phyloP scores from a whole-genome alignment of 2,888 invertebrate genomes.

The Caenorhabditis doughertyi region DNA sequence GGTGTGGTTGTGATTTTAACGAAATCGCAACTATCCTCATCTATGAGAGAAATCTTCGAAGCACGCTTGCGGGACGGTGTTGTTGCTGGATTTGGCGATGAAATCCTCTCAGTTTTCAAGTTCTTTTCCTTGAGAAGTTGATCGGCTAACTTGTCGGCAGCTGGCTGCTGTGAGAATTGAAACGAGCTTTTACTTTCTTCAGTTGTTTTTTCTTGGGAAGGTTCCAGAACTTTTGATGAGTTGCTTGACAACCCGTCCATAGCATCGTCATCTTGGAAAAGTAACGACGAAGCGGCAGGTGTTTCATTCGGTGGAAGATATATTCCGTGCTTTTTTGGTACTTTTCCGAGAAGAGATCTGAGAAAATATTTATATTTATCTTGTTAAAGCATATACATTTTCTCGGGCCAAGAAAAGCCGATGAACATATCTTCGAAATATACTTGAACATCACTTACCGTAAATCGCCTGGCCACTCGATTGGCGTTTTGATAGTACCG shows the following conservation, averaged over 20 bases:
- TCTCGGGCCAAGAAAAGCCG: too few relatives aligned
- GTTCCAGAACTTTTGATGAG: neutral
- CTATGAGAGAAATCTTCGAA: slow-evolving; percentile 11
- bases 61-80: slow-evolving; percentile 3
- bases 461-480: slow-evolving; percentile 15
- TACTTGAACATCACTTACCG: neutral
- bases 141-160: slow-evolving; percentile 35
- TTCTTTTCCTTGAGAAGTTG: slow-evolving; percentile 30
- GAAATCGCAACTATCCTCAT: slow-evolving; percentile 53
- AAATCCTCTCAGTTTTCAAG: neutral
- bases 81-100: neutral
- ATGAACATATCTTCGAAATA: too few relatives aligned
- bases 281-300: neutral
- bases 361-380: too few relatives aligned
- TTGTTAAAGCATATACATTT: too few relatives aligned
- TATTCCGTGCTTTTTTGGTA: slow-evolving; percentile 10
- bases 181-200: slow-evolving; percentile 16
- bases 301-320: slow-evolving; percentile 16
- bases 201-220: neutral
- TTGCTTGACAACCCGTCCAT: slow-evolving; percentile 46
- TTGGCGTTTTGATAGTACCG: neutral
- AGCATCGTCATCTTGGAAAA: slow-evolving; percentile 55
- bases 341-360: slow-evolving; percentile 14
- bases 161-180: slow-evolving; percentile 52
- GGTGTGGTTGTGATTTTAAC: slow-evolving; percentile 44